These are phyloP conservation scores for Ctena decussata DNA, from an alignment of 2,888 invertebrate species.

Conservation along the genomic window DNA sequence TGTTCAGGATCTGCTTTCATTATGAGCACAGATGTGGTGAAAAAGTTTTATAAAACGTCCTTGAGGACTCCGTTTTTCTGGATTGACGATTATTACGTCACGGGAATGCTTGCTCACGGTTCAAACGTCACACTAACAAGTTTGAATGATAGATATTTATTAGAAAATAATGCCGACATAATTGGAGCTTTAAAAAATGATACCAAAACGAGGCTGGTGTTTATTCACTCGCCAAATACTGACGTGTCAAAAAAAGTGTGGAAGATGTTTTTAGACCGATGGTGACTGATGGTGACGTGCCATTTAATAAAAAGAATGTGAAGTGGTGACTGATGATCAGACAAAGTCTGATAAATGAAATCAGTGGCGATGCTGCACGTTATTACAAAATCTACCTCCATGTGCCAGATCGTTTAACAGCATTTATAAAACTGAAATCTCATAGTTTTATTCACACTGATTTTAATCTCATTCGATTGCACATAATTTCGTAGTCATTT, in stretches of 20 bases:
- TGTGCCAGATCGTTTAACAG: no score
- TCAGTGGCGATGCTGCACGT: no score
- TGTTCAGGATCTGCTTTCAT: slow-evolving; percentile 87
- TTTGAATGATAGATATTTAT: slow-evolving; percentile 79
- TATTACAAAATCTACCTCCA: no score
- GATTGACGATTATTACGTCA: slow-evolving; percentile 96
- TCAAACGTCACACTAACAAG: slow-evolving; percentile 73
- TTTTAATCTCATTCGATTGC: no score
- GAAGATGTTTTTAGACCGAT: slow-evolving; percentile 56
- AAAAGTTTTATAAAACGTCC: slow-evolving; percentile 89
- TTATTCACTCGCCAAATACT: slow-evolving; percentile 62
- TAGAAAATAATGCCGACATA: slow-evolving; percentile 67
- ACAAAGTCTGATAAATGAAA: no score
- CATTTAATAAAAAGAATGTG: no score
- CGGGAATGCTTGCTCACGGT: slow-evolving; percentile 90
- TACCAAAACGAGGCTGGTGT: slow-evolving; percentile 60
- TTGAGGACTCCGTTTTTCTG: slow-evolving; percentile 92
- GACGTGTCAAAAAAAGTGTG: slow-evolving; percentile 44
- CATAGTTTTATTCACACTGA: no score
- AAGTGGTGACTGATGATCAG: no score
- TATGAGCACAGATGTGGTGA: slow-evolving; percentile 90
- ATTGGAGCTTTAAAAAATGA: slow-evolving; percentile 40
- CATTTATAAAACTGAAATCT: no score
- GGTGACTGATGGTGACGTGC: no score
- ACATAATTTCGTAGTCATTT: no score